Evolutionary conservation across 2,113 vertebrate genomes (phyloP).

Genomic region (Apaloderma vittatum): DNA sequence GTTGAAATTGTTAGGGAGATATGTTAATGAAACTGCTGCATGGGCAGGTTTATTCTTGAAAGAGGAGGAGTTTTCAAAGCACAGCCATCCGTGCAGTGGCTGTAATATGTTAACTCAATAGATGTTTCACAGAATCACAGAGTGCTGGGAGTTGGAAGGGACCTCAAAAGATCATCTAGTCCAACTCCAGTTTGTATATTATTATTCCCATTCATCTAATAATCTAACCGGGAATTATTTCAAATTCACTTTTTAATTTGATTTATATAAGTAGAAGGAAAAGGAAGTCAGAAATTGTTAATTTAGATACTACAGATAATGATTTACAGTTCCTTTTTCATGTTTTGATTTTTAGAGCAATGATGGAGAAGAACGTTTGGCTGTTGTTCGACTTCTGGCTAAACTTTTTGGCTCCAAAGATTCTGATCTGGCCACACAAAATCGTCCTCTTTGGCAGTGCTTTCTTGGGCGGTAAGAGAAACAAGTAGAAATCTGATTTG

Average conservation of each 20-base stretch:
- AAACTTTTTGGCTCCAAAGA: constrained; percentile 98
- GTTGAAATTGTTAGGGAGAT: neutral
- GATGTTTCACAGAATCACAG: neutral
- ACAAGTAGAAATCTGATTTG: neutral
- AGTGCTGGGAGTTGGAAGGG: too few relatives aligned
- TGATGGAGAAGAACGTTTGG: constrained; percentile 96
- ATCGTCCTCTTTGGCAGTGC: constrained; percentile 98
- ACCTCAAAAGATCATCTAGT: too few relatives aligned
- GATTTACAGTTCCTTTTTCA: neutral
- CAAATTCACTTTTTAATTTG: neutral
- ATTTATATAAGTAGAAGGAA: neutral
- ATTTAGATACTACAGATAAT: neutral
- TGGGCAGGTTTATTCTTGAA: neutral
- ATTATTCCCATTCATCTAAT: neutral
- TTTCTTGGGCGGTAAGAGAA: constrained; percentile 93
- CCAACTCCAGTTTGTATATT: neutral
- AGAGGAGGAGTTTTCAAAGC: neutral
- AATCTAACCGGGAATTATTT: neutral
- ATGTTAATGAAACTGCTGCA: neutral
- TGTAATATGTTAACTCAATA: neutral
- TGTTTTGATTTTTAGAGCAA: constrained; percentile 87
- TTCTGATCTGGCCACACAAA: constrained; percentile 97
- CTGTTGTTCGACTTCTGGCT: constrained; percentile 94
- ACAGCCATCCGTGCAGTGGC: neutral
- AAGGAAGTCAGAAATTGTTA: neutral